Percentiles rank a stretch among this genome's conserved stretches.
Conservation (phyloP, 2,797 vertebrate species). For the Euthynnus affinis region DNA sequence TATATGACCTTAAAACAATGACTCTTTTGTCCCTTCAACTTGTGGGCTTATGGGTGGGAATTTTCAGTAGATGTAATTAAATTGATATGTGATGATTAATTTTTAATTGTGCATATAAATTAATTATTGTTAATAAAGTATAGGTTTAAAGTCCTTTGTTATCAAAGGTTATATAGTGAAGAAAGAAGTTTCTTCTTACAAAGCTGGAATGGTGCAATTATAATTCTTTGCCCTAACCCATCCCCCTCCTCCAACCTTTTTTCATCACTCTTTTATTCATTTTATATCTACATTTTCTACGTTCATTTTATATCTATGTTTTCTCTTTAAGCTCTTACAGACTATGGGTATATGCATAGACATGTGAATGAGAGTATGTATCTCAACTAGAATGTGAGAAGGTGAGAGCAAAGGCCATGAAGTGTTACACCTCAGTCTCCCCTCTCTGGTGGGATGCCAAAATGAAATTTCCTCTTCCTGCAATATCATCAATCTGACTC, state of each 20-base stretch:
- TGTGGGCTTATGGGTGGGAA: neutral
- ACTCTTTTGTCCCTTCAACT: conserved; percentile 6
- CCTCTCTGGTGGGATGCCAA: conserved; percentile 59
- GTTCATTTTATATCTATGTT: conserved; percentile 14
- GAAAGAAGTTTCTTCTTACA: neutral
- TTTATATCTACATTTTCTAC: conserved; percentile 7
- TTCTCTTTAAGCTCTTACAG: neutral
- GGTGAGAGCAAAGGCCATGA: conserved; percentile 50
- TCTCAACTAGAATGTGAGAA: conserved; percentile 54
- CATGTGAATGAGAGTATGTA: conserved; percentile 44
- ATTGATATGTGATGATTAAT: neutral
- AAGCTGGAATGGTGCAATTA: neutral
- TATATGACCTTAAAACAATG: conserved; percentile 9
- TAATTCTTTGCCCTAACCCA: neutral
- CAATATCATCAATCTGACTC: conserved; percentile 80
- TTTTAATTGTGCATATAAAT: conserved; percentile 8
- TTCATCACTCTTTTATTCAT: conserved; percentile 1
- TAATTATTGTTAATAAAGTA: conserved; percentile 16
- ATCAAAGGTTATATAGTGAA: conserved; percentile 9
- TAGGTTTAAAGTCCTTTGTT: conserved; percentile 6
- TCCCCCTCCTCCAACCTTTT: neutral
- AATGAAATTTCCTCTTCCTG: conserved; percentile 74
- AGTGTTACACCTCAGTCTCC: conserved; percentile 50
- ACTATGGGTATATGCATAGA: conserved; percentile 11
- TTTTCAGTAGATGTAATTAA: conserved; percentile 5